These are phyloP conservation scores for Leptinotarsa defecta DNA, from an alignment of 1,140 invertebrate genomes.

Conservation along the genomic window DNA sequence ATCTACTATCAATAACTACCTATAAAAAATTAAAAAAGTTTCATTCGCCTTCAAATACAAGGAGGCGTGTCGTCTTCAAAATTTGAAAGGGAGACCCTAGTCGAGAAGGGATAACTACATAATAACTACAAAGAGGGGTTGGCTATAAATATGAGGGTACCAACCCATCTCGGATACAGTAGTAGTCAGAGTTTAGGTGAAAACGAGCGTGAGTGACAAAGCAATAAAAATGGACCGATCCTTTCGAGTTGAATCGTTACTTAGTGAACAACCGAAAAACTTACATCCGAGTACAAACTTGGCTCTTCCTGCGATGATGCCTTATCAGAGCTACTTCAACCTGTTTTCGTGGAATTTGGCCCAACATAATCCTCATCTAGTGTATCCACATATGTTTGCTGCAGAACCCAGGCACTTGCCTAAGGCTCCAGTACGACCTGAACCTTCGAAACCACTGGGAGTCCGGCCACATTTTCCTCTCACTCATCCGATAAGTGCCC, in stretches of 20 bases:
- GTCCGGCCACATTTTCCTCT: constrained; percentile 32
- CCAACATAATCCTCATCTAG: constrained; percentile 60
- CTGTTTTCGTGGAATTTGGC: constrained; percentile 65
- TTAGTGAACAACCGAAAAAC: constrained; percentile 65
- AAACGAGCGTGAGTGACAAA: not conserved
- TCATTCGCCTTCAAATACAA: not conserved
- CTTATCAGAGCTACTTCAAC: constrained; percentile 64
- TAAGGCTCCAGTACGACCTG: constrained; percentile 46
- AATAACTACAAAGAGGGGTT: not conserved
- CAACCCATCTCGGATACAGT: not conserved
- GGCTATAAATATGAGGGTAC: not conserved
- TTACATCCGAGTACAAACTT: constrained; percentile 55
- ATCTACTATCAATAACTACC: too few species aligned
- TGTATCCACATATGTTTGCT: constrained; percentile 48
- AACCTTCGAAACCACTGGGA: constrained; percentile 42
- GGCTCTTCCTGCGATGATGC: constrained; percentile 57
- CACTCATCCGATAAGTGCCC: constrained; percentile 25
- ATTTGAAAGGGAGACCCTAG: not conserved
- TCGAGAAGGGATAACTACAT: not conserved
- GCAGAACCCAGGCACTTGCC: constrained; percentile 44
- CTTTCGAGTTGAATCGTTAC: constrained; percentile 75
- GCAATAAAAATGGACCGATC: constrained; percentile 68
- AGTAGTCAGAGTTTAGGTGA: not conserved
- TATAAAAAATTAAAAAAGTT: not conserved
- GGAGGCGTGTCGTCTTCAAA: not conserved